phyloP scores from a whole-genome alignment of 1,140 invertebrate genomes.

The Oncopeltus fasciatus region DNA sequence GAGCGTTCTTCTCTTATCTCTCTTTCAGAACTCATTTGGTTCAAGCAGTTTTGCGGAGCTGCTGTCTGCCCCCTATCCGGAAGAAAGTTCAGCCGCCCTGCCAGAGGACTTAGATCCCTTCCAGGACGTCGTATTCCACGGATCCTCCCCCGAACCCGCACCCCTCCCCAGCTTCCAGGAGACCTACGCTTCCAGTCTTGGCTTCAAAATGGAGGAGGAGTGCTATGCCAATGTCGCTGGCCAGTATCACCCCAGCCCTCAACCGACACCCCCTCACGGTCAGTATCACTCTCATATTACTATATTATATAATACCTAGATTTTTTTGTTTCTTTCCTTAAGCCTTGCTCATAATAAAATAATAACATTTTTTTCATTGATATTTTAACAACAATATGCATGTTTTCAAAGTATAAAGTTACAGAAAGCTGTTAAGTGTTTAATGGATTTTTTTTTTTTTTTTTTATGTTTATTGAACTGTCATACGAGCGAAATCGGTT shows the following conservation, averaged over 20 bases:
- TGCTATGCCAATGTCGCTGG: slow-evolving; percentile 40
- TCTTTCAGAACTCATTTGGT: slow-evolving; percentile 41
- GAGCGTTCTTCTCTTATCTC: background rate
- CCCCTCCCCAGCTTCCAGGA: slow-evolving; percentile 29
- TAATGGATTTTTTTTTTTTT: no score
- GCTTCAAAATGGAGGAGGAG: slow-evolving; percentile 36
- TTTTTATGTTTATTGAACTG: no score
- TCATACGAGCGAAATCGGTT: no score
- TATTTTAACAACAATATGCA: no score
- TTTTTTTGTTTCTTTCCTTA: no score
- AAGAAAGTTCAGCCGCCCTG: slow-evolving; percentile 32
- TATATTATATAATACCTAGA: no score
- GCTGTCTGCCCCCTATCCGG: slow-evolving; percentile 41
- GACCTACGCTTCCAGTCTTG: slow-evolving; percentile 25
- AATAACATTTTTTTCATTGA: no score
- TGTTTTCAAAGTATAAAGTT: no score
- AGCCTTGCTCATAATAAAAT: no score
- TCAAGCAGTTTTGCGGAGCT: slow-evolving; percentile 47
- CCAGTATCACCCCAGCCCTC: slow-evolving; percentile 25
- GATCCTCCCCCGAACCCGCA: slow-evolving; percentile 34
- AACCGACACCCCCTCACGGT: slow-evolving; percentile 15
- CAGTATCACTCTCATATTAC: no score
- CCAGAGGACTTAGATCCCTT: slow-evolving; percentile 37
- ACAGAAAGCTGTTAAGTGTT: no score
- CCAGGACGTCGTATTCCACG: slow-evolving; percentile 30